A percentile compares a stretch with the other conserved stretches of the same genome.
phyloP scores from a whole-genome alignment of 2,888 invertebrate genomes.

The Stenchaetothrips biformis region DNA sequence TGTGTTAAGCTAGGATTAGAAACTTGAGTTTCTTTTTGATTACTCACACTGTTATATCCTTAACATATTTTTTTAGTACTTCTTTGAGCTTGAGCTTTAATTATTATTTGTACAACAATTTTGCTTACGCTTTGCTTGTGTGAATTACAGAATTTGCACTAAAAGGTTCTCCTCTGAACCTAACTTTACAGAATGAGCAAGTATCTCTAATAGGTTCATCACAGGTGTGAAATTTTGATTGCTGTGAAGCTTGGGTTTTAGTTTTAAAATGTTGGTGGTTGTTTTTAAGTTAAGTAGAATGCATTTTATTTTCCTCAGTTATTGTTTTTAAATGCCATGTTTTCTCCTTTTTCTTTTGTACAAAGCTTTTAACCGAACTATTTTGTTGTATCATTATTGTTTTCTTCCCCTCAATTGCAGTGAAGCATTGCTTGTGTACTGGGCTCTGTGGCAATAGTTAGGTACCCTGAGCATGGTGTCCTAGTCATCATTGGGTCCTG shows the following conservation, averaged over 20 bases:
- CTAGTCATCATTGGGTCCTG: not conserved
- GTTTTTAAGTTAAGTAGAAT: slow-evolving; percentile 16
- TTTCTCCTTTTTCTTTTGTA: not conserved
- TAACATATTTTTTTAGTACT: not conserved
- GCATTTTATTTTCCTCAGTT: slow-evolving; percentile 10
- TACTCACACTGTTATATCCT: not conserved
- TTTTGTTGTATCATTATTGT: not conserved
- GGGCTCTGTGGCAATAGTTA: not conserved
- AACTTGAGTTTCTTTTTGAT: not conserved
- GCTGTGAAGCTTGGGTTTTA: slow-evolving; percentile 7
- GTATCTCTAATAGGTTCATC: slow-evolving; percentile 10
- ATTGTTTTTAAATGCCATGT: slow-evolving; percentile 18
- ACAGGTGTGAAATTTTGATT: not conserved
- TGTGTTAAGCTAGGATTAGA: not conserved
- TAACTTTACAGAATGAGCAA: not conserved
- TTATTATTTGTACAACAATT: not conserved
- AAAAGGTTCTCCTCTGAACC: not conserved
- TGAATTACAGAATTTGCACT: not conserved
- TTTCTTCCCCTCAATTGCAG: not conserved
- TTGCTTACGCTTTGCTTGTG: not conserved
- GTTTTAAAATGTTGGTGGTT: not conserved
- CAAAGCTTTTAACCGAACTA: slow-evolving; percentile 14
- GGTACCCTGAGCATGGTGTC: not conserved
- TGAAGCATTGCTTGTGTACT: not conserved
- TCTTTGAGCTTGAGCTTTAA: not conserved